Conservation (phyloP, 2,113 vertebrate species). For the Steatornis caripensis region DNA sequence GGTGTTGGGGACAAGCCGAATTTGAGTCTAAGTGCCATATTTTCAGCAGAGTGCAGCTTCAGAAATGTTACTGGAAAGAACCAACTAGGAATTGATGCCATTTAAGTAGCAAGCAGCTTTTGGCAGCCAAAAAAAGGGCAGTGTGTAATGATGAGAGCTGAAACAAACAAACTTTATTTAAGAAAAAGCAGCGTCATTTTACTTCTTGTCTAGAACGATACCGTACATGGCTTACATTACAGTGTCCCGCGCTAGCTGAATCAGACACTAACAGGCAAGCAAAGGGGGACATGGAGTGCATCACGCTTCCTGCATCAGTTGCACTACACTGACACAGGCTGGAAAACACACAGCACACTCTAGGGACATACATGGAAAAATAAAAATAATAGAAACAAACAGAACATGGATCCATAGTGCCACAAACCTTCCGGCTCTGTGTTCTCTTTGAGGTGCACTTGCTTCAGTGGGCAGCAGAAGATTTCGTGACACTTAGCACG, state of each 20-base stretch:
- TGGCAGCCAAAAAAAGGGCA: slow-evolving; percentile 69
- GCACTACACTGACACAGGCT: slow-evolving; percentile 39
- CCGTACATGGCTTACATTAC: neutral
- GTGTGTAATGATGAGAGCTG: slow-evolving; percentile 65
- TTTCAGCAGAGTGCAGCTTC: slow-evolving; percentile 57
- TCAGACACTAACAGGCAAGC: slow-evolving; percentile 70
- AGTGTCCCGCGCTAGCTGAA: slow-evolving; percentile 39
- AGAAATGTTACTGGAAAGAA: slow-evolving; percentile 16
- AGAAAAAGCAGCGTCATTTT: slow-evolving; percentile 46
- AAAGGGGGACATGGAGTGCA: slow-evolving; percentile 46
- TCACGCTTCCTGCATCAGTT: slow-evolving; percentile 34
- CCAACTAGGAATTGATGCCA: neutral
- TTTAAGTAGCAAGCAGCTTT: slow-evolving; percentile 73
- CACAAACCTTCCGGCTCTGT: slow-evolving; percentile 99
- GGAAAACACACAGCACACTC: slow-evolving; percentile 72
- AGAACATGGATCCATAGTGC: slow-evolving; percentile 79
- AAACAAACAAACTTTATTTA: slow-evolving; percentile 58
- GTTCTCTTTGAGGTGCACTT: slow-evolving; percentile 97
- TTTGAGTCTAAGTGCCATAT: slow-evolving; percentile 43
- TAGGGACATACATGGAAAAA: slow-evolving; percentile 71
- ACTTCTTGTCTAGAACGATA: neutral
- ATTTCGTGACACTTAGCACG: slow-evolving; percentile 99
- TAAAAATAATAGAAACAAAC: slow-evolving; percentile 63
- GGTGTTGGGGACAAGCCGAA: slow-evolving; percentile 27
- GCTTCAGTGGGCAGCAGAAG: slow-evolving; percentile 99